These are phyloP conservation scores for Drosophila tanythrix DNA, from an alignment of 2,888 invertebrate species.

Conservation along the genomic window DNA sequence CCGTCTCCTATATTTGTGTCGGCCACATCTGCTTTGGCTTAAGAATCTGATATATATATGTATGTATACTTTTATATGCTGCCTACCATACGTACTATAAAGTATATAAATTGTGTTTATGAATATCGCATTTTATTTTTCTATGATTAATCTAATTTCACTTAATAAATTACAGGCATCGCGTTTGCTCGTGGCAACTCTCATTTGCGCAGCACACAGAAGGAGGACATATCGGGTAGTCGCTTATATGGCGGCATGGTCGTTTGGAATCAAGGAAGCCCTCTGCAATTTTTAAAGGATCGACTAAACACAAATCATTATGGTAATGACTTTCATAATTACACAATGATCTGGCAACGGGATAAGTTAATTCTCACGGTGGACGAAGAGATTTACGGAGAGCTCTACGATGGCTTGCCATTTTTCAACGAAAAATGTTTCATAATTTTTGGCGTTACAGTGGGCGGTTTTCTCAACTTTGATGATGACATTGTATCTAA, in stretches of 20 bases:
- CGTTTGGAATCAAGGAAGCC: conserved; percentile 70
- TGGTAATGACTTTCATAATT: conserved; percentile 88
- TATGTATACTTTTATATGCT: neutral
- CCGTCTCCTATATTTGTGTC: no score
- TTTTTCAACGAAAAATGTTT: conserved; percentile 87
- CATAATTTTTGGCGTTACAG: conserved; percentile 91
- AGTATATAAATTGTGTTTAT: neutral
- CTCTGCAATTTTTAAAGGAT: conserved; percentile 79
- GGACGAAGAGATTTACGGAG: conserved; percentile 87
- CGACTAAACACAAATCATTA: conserved; percentile 84
- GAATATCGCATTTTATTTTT: neutral
- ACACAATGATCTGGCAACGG: conserved; percentile 88
- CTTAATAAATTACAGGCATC: conserved; percentile 82
- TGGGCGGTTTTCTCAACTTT: conserved; percentile 91
- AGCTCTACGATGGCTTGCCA: conserved; percentile 83
- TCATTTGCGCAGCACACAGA: conserved; percentile 61
- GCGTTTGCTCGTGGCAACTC: conserved; percentile 90
- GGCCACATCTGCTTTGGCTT: neutral
- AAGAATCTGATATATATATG: neutral
- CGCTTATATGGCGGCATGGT: conserved; percentile 81
- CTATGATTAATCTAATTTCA: neutral
- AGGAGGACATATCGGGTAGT: conserved; percentile 75
- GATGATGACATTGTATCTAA: conserved; percentile 84
- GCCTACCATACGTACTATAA: neutral
- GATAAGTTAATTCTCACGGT: conserved; percentile 83